These are phyloP conservation scores for Forbesichthys agassizii DNA, from an alignment of 2,113 vertebrate species.

Conservation along the genomic window DNA sequence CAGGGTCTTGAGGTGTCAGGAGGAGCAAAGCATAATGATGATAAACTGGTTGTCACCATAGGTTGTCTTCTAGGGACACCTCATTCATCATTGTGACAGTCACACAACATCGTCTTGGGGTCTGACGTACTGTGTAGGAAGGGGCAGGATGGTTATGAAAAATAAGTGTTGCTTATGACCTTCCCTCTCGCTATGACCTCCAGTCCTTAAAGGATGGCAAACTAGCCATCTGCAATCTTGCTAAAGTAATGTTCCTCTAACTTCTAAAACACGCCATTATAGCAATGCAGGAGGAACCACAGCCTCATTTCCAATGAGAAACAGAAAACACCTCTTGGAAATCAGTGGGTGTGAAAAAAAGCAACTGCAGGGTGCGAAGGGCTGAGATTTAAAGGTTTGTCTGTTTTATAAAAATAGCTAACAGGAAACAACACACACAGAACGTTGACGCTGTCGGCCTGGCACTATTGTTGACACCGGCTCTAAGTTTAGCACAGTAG, in stretches of 20 bases:
- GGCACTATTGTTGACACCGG: conserved; percentile 6
- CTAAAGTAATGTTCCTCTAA: too few species aligned
- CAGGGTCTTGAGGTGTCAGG: conserved; percentile 16
- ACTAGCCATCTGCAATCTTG: not conserved
- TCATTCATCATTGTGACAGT: conserved; percentile 43
- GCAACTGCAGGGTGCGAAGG: too few species aligned
- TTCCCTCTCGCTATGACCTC: conserved; percentile 37
- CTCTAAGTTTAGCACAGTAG: conserved; percentile 2
- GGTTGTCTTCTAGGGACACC: conserved; percentile 8
- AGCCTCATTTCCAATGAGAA: too few species aligned
- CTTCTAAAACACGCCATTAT: too few species aligned
- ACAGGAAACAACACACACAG: conserved; percentile 25
- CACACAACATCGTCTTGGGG: conserved; percentile 28
- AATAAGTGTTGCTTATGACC: conserved; percentile 24
- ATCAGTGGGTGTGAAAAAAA: too few species aligned
- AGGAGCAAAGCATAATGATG: conserved; percentile 27
- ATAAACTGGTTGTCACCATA: conserved; percentile 33
- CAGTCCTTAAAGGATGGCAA: conserved; percentile 22
- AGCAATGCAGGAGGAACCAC: too few species aligned
- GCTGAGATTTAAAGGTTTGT: not conserved
- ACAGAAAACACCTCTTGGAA: too few species aligned
- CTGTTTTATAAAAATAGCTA: conserved; percentile 22
- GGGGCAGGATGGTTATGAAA: conserved; percentile 13
- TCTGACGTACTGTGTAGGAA: not conserved
- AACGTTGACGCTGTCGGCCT: not conserved